Evolutionary conservation across 2,797 vertebrate species (phyloP).

Genomic region (Acropternis orthonyx): DNA sequence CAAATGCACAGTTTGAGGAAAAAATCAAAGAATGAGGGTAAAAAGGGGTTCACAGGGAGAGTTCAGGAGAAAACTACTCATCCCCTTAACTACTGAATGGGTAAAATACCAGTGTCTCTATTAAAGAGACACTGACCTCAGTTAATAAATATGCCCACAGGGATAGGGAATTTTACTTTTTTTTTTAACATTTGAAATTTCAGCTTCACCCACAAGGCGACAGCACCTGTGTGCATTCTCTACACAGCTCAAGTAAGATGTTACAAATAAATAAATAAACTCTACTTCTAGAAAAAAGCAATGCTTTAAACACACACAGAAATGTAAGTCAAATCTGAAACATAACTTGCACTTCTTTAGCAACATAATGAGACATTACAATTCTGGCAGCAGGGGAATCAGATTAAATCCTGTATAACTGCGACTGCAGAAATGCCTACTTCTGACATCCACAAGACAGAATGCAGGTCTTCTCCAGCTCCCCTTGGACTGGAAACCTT

Average conservation of each 20-base stretch:
- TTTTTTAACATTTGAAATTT: background rate
- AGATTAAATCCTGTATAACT: background rate
- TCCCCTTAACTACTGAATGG: background rate
- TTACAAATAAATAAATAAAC: background rate
- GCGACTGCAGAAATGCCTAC: background rate
- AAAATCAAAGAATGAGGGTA: background rate
- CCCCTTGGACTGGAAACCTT: background rate
- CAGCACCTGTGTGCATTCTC: rapidly evolving
- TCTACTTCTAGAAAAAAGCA: background rate
- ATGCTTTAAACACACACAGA: background rate
- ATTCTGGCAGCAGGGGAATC: background rate
- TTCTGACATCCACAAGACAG: background rate
- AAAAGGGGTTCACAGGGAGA: background rate
- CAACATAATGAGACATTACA: background rate
- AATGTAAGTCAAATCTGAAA: background rate
- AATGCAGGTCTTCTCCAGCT: background rate
- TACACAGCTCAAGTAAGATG: background rate
- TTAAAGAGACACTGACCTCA: background rate
- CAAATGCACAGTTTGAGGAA: background rate
- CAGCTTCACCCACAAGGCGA: background rate
- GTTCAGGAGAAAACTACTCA: background rate
- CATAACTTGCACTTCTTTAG: background rate
- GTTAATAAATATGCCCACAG: background rate
- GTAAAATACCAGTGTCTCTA: too few relatives aligned
- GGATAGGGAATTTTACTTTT: too few relatives aligned